A percentile compares a stretch with the other conserved stretches of the same genome.
phyloP scores from a whole-genome alignment of 2,797 vertebrate genomes.

The Acanthurus leucopareius region DNA sequence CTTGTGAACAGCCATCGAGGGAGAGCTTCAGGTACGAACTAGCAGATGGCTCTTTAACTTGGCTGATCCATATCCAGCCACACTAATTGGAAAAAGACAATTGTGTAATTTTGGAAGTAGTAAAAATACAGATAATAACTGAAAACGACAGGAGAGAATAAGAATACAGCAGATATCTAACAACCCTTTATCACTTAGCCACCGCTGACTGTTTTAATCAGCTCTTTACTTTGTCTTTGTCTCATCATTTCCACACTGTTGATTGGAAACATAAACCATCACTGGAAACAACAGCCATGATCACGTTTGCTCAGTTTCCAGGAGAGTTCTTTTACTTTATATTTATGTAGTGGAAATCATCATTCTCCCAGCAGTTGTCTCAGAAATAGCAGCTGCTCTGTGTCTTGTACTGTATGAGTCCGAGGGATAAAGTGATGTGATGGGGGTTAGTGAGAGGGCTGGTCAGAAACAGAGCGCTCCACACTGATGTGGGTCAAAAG shows the following conservation, averaged over 20 bases:
- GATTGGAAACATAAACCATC: slow-evolving; percentile 26
- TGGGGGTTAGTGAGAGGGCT: slow-evolving; percentile 46
- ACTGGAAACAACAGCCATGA: slow-evolving; percentile 25
- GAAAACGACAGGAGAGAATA: slow-evolving; percentile 32
- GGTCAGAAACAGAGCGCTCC: slow-evolving; percentile 43
- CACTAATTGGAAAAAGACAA: slow-evolving; percentile 26
- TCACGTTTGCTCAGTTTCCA: slow-evolving; percentile 18
- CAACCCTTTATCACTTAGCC: slow-evolving; percentile 30
- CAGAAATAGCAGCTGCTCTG: slow-evolving; percentile 10
- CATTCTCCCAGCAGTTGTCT: slow-evolving; percentile 3
- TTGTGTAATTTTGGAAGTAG: slow-evolving; percentile 4
- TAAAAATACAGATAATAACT: slow-evolving; percentile 24
- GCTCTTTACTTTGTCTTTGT: slow-evolving; percentile 24
- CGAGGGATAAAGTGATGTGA: slow-evolving; percentile 39
- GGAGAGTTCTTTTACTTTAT: slow-evolving; percentile 2
- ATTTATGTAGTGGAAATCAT: neutral
- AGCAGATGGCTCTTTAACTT: slow-evolving; percentile 20
- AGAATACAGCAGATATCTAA: slow-evolving; percentile 18
- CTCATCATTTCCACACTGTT: slow-evolving; percentile 17
- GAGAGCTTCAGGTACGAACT: slow-evolving; percentile 29
- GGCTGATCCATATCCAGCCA: slow-evolving; percentile 1
- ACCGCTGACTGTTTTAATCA: slow-evolving; percentile 55
- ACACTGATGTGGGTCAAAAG: slow-evolving; percentile 73
- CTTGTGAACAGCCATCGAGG: slow-evolving; percentile 30
- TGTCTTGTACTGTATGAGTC: slow-evolving; percentile 20